A percentile compares a stretch with the other conserved stretches of the same genome.
These are phyloP conservation scores for Zelostemma sp. DNA, from an alignment of 1,140 invertebrate genomes.

Conservation along the genomic window DNA sequence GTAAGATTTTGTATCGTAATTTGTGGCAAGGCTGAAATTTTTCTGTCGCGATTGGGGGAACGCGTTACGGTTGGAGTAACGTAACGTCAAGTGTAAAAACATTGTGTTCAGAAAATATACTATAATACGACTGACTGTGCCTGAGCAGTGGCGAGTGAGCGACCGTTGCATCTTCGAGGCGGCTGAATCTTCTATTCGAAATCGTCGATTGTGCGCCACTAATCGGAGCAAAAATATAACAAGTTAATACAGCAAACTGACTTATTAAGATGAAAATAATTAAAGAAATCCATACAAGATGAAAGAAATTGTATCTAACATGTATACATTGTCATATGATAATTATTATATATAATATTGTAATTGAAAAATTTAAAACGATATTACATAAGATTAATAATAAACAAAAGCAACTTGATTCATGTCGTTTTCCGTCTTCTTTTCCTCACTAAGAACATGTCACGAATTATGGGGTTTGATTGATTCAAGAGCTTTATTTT, in stretches of 20 bases:
- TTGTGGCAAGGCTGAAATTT: too few relatives aligned
- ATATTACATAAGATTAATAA: slow-evolving; percentile 71
- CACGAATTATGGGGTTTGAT: too few relatives aligned
- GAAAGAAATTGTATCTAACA: slow-evolving; percentile 68
- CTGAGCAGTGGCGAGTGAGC: slow-evolving; percentile 60
- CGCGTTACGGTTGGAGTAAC: slow-evolving; percentile 64
- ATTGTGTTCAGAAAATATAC: slow-evolving; percentile 72
- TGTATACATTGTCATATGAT: slow-evolving; percentile 71
- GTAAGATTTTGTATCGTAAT: slow-evolving; percentile 34
- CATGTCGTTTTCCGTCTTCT: slow-evolving; percentile 52
- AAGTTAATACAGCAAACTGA: slow-evolving; percentile 63
- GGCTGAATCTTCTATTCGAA: slow-evolving; percentile 49
- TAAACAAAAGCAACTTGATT: slow-evolving; percentile 69
- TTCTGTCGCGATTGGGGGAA: slow-evolving; percentile 53
- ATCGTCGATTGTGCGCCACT: slow-evolving; percentile 60
- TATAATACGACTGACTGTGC: slow-evolving; percentile 70
- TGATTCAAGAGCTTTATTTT: too few relatives aligned
- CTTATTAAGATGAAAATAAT: slow-evolving; percentile 64
- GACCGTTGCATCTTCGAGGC: slow-evolving; percentile 56
- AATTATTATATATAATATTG: slow-evolving; percentile 70
- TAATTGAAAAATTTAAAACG: slow-evolving; percentile 70
- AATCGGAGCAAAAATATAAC: slow-evolving; percentile 63
- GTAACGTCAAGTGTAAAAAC: slow-evolving; percentile 70
- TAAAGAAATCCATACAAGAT: slow-evolving; percentile 64
- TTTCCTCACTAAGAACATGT: too few relatives aligned